These are phyloP conservation scores for Cinclus mexicanus DNA, from an alignment of 2,113 vertebrate species.

Conservation along the genomic window DNA sequence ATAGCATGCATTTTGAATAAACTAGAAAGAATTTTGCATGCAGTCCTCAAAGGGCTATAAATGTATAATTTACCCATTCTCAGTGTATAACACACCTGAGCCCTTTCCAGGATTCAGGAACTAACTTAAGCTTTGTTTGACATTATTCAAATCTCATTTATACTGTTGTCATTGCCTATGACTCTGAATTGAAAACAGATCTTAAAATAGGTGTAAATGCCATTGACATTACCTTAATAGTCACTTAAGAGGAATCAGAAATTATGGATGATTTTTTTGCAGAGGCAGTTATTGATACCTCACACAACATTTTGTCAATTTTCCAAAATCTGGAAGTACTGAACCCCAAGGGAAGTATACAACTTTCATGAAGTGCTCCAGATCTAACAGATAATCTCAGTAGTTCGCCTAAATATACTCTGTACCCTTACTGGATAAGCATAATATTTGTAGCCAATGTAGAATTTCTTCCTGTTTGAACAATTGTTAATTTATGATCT, in stretches of 20 bases:
- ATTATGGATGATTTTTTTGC: not conserved
- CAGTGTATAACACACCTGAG: not conserved
- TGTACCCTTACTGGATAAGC: not conserved
- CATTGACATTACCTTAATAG: not conserved
- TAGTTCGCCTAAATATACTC: not conserved
- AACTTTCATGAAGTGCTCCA: not conserved
- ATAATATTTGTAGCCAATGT: not conserved
- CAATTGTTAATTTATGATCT: not conserved
- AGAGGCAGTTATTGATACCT: not conserved
- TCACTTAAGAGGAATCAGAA: not conserved
- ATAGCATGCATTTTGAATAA: constrained; percentile 34
- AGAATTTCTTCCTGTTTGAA: not conserved
- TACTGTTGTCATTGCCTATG: not conserved
- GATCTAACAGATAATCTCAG: not conserved
- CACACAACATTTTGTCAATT: not conserved
- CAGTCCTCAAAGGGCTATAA: not conserved
- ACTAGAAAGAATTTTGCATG: constrained; percentile 1
- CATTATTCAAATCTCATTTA: not conserved
- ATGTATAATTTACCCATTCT: not conserved
- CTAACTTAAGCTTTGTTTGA: not conserved
- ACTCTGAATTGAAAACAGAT: not conserved
- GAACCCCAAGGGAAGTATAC: not conserved
- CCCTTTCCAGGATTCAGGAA: not conserved
- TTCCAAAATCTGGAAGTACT: not conserved
- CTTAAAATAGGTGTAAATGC: not conserved